phyloP scores from a whole-genome alignment of 2,888 invertebrate species.

The Omphaloscelis lunosa region DNA sequence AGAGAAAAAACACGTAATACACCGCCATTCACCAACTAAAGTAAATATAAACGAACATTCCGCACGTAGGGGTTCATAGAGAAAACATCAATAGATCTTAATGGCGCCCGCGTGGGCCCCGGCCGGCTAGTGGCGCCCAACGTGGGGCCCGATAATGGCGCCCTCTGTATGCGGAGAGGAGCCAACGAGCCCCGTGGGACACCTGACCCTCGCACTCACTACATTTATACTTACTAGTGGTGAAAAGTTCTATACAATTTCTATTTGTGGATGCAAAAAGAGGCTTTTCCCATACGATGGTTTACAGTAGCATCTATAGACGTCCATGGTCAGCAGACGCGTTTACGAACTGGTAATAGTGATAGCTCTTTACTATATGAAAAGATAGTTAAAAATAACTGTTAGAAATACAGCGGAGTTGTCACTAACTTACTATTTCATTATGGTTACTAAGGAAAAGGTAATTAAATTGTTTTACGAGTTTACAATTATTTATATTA shows the following conservation, averaged over 20 bases:
- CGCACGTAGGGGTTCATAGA: slow-evolving; percentile 31
- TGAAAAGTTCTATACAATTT: slow-evolving; percentile 36
- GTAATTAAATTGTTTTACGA: slow-evolving; percentile 24
- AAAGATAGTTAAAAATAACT: not conserved
- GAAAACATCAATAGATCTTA: slow-evolving; percentile 57
- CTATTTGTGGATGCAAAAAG: slow-evolving; percentile 28
- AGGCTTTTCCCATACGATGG: slow-evolving; percentile 6
- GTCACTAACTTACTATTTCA: not conserved
- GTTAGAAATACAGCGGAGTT: not conserved
- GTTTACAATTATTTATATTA: slow-evolving; percentile 9
- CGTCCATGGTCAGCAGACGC: not conserved
- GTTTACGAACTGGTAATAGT: not conserved
- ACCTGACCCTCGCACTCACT: slow-evolving; percentile 52
- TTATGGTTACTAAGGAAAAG: not conserved
- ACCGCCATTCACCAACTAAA: slow-evolving; percentile 48
- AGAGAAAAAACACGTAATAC: slow-evolving; percentile 41
- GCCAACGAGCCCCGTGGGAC: slow-evolving; percentile 51
- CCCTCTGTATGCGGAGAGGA: slow-evolving; percentile 49
- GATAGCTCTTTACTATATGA: not conserved
- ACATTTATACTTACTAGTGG: slow-evolving; percentile 37
- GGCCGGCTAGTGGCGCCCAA: slow-evolving; percentile 50
- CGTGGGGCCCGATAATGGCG: slow-evolving; percentile 50
- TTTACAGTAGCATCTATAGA: slow-evolving; percentile 8
- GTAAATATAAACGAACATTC: slow-evolving; percentile 47
- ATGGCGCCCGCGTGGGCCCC: slow-evolving; percentile 68